These are phyloP conservation scores for Heliconius himera DNA, from an alignment of 1,140 invertebrate species.

Conservation along the genomic window DNA sequence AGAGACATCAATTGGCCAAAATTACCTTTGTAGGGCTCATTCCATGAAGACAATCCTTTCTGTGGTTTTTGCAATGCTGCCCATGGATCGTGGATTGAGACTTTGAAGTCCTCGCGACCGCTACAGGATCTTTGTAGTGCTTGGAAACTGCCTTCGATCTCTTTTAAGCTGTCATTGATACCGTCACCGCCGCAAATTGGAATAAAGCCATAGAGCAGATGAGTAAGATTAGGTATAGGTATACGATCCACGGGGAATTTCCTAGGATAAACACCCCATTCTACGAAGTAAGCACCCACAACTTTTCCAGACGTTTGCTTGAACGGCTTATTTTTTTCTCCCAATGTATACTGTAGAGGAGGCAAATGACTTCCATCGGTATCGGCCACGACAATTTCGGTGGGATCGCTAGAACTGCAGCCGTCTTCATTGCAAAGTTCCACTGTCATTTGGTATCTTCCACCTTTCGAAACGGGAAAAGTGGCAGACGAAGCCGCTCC, in stretches of 20 bases:
- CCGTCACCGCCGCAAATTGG: slow-evolving; percentile 76
- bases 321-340: slow-evolving; percentile 72
- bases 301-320: slow-evolving; percentile 77
- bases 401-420: slow-evolving; percentile 64
- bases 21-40: slow-evolving; percentile 77
- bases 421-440: slow-evolving; percentile 71
- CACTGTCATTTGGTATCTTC: slow-evolving; percentile 68
- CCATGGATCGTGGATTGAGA: slow-evolving; percentile 77
- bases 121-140: slow-evolving; percentile 73
- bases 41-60: slow-evolving; percentile 73
- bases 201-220: slow-evolving; percentile 75
- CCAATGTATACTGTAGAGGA: slow-evolving; percentile 61
- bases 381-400: slow-evolving; percentile 72
- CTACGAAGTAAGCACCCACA: slow-evolving; percentile 74
- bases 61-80: slow-evolving; percentile 77
- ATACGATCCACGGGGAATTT: slow-evolving; percentile 73
- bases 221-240: slow-evolving; percentile 71
- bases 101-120: slow-evolving; percentile 75
- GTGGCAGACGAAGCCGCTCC: slow-evolving; percentile 59
- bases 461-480: slow-evolving; percentile 73
- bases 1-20: slow-evolving; percentile 76
- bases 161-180: slow-evolving; percentile 78
- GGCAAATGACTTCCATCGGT: slow-evolving; percentile 75
- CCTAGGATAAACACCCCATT: slow-evolving; percentile 76
- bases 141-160: slow-evolving; percentile 78